Percentiles rank a stretch among this genome's conserved stretches.
phyloP scores from a whole-genome alignment of 37 sponge, comb jelly and placozoan species.

The Oopsacas minuta region DNA sequence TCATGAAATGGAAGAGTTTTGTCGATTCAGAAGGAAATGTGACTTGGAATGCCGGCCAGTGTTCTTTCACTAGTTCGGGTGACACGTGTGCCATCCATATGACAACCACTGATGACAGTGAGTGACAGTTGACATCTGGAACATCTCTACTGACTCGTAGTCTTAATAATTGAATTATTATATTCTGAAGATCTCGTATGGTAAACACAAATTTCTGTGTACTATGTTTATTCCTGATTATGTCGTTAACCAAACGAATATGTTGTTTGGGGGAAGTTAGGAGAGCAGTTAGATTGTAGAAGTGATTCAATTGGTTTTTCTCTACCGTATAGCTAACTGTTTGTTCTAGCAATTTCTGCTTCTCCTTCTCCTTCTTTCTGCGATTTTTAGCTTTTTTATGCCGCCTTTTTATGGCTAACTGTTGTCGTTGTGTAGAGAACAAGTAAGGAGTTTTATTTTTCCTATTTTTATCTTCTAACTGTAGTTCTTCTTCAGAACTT shows the following conservation, averaged over 20 bases:
- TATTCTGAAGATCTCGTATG: background rate
- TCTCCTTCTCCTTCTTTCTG: background rate
- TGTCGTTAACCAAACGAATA: background rate
- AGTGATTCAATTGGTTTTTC: background rate
- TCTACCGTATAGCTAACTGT: background rate
- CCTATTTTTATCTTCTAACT: too few species aligned
- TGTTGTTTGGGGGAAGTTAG: background rate
- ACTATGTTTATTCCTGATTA: background rate
- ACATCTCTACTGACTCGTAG: background rate
- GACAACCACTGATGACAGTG: background rate
- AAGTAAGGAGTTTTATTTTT: background rate
- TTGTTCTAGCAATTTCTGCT: background rate
- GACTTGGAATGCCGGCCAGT: conserved; percentile 11
- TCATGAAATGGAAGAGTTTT: background rate
- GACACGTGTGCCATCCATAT: conserved; percentile 15
- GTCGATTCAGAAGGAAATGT: background rate
- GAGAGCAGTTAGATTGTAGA: background rate
- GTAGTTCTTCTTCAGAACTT: background rate
- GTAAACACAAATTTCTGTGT: background rate
- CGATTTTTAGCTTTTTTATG: background rate
- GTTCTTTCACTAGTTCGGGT: background rate
- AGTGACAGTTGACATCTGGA: background rate
- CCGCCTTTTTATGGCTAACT: background rate
- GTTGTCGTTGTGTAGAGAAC: too few species aligned
- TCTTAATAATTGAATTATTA: background rate